Evolutionary conservation across 1,140 invertebrate species (phyloP).

Genomic region (Diorhabda elongata): DNA sequence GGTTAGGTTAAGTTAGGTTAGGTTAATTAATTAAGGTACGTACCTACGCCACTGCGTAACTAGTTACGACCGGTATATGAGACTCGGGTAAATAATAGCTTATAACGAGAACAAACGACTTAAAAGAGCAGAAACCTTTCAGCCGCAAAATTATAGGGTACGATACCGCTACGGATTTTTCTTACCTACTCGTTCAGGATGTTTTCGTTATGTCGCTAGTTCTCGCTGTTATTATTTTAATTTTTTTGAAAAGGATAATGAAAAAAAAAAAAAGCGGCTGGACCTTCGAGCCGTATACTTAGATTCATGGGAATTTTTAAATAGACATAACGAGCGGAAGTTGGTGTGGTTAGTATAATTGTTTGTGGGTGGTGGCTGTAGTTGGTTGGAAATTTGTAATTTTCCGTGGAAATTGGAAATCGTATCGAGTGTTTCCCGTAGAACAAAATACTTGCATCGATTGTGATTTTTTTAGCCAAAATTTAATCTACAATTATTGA

Average conservation of each 20-base stretch:
- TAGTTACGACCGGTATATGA: no score
- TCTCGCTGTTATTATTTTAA: slow-evolving; percentile 2
- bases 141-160: slow-evolving; percentile 15
- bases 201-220: not conserved
- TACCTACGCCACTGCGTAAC: no score
- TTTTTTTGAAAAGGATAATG: not conserved
- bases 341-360: not conserved
- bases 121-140: not conserved
- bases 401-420: no score
- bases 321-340: not conserved
- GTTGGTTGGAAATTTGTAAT: no score
- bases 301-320: not conserved
- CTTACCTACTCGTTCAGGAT: slow-evolving; percentile 9
- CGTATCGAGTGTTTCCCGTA: no score
- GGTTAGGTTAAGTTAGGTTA: no score
- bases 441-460: no score
- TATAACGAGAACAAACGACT: slow-evolving; percentile 14
- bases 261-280: not conserved
- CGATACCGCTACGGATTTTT: not conserved
- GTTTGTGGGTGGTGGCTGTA: not conserved
- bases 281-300: not conserved
- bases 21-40: no score
- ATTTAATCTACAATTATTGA: no score
- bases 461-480: no score
- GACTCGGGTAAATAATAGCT: slow-evolving; percentile 11